phyloP scores from a whole-genome alignment of 1,140 invertebrate species.

The Leptinotarsa undecemlineata region DNA sequence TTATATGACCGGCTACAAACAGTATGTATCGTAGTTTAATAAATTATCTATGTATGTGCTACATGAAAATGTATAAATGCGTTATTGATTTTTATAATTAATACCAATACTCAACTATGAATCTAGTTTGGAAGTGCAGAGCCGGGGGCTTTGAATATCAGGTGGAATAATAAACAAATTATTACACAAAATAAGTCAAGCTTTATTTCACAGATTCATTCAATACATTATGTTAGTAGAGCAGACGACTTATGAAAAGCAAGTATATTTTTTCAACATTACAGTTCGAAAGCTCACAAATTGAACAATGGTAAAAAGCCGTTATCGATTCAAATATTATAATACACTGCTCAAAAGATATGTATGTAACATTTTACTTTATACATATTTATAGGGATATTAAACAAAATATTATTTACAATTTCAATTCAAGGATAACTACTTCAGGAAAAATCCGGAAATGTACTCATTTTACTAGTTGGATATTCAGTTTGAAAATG shows the following conservation, averaged over 20 bases:
- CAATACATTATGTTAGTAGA: constrained; percentile 50
- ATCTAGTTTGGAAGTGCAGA: no score
- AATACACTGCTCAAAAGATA: constrained; percentile 51
- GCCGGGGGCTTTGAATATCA: no score
- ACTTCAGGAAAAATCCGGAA: neutral
- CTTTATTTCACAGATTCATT: constrained; percentile 54
- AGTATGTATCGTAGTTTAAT: no score
- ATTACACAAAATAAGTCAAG: constrained; percentile 57
- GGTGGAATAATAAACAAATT: neutral
- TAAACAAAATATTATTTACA: constrained; percentile 37
- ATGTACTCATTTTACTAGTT: neutral
- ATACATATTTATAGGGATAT: constrained; percentile 30
- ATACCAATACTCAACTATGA: no score
- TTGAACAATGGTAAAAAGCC: constrained; percentile 31
- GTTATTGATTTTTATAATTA: no score
- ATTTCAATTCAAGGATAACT: constrained; percentile 30
- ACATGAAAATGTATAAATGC: no score
- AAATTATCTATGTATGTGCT: no score
- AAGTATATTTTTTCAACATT: constrained; percentile 44
- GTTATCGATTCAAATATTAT: constrained; percentile 27
- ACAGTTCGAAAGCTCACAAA: constrained; percentile 32
- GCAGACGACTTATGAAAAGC: constrained; percentile 53
- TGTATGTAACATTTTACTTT: constrained; percentile 40
- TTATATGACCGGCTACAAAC: no score
- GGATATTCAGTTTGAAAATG: no score